Evolutionary conservation across 2,888 invertebrate species (phyloP).

Genomic region (Meganola albula): DNA sequence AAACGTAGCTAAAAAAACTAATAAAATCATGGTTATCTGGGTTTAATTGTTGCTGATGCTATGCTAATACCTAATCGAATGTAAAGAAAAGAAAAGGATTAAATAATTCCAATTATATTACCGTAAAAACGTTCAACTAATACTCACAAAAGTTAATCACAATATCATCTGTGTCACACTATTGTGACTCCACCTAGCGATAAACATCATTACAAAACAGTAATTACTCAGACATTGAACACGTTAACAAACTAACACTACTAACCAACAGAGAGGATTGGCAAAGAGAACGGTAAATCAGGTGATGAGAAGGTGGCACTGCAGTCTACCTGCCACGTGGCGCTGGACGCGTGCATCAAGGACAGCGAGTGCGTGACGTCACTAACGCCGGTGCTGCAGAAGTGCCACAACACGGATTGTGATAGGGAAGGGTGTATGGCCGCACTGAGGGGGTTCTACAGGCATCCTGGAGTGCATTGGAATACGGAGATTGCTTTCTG

Average conservation of each 20-base stretch:
- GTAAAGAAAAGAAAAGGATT: no score
- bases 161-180: no score
- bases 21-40: no score
- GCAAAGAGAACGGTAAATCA: constrained; percentile 75
- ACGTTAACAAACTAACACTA: constrained; percentile 40
- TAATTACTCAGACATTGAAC: constrained; percentile 10
- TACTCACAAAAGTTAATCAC: no score
- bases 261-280: constrained; percentile 72
- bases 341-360: constrained; percentile 88
- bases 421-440: constrained; percentile 92
- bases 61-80: no score
- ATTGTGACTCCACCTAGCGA: no score
- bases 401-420: constrained; percentile 85
- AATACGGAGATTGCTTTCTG: constrained; percentile 95
- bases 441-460: constrained; percentile 90
- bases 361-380: constrained; percentile 87
- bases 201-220: no score
- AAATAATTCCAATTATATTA: no score
- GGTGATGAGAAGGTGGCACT: constrained; percentile 79
- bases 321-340: constrained; percentile 92
- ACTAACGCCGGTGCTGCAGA: constrained; percentile 89
- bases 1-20: no score
- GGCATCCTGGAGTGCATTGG: constrained; percentile 87
- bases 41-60: no score
- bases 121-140: no score